Evolutionary conservation across 2,888 invertebrate species (phyloP).

Genomic region (Yponomeuta plumbellus): DNA sequence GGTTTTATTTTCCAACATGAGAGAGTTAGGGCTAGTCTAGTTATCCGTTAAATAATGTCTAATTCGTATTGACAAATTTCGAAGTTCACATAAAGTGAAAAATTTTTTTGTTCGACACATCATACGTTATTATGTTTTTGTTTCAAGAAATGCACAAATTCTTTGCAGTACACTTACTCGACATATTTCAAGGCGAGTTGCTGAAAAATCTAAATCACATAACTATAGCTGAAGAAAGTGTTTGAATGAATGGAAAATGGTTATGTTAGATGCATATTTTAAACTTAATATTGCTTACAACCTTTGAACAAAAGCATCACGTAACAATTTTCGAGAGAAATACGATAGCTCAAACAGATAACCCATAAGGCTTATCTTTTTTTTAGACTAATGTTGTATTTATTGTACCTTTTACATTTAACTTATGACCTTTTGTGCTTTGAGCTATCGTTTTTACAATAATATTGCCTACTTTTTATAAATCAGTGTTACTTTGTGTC

Average conservation of each 20-base stretch:
- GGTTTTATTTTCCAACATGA: neutral
- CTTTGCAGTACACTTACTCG: neutral
- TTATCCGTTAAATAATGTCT: neutral
- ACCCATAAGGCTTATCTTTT: neutral
- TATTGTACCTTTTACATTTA: neutral
- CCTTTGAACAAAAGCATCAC: neutral
- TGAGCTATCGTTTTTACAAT: neutral
- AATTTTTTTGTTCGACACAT: neutral
- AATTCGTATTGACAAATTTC: neutral
- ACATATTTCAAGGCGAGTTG: neutral
- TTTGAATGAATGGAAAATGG: neutral
- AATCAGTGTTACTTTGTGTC: too few species aligned
- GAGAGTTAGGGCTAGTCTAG: neutral
- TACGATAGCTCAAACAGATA: neutral
- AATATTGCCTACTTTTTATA: neutral
- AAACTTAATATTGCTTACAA: neutral
- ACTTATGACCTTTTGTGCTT: neutral
- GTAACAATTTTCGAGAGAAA: neutral
- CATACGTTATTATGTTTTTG: neutral
- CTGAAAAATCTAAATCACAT: neutral
- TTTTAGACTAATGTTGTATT: slow-evolving; percentile 2
- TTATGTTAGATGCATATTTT: neutral
- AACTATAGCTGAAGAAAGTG: neutral
- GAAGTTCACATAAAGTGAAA: neutral
- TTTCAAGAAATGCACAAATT: slow-evolving; percentile 1